Evolutionary conservation across 2,113 vertebrate species (phyloP).

Genomic region (Barnardius zonarius): DNA sequence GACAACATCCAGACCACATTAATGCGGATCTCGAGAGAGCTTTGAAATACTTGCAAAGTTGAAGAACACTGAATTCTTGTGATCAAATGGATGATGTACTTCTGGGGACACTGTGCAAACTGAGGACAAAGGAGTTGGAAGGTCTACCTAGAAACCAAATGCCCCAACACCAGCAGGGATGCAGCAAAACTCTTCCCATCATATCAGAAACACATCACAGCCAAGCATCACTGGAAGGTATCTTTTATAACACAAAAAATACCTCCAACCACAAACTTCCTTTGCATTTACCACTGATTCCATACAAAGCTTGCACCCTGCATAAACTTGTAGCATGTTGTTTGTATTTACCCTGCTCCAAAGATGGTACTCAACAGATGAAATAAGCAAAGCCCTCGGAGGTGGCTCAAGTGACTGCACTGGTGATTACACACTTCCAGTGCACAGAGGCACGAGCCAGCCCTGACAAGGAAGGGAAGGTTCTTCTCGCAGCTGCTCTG

Average conservation of each 20-base stretch:
- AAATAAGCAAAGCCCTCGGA: background rate
- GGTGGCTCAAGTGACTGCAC: background rate
- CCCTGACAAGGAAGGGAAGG: background rate
- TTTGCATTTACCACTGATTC: background rate
- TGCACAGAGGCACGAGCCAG: background rate
- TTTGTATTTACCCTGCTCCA: background rate
- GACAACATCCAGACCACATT: background rate
- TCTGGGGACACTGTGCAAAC: background rate
- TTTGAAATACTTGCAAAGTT: background rate
- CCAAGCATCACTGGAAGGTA: background rate
- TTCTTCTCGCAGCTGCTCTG: background rate
- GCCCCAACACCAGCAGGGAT: background rate
- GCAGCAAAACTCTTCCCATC: background rate
- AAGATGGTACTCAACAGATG: rapidly evolving
- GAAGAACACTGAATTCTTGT: background rate
- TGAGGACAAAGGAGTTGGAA: background rate
- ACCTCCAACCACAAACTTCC: background rate
- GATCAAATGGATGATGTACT: background rate
- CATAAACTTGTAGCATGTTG: too few species aligned
- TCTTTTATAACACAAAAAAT: background rate
- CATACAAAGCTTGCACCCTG: background rate
- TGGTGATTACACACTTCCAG: rapidly evolving
- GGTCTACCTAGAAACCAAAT: background rate
- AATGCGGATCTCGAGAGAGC: background rate
- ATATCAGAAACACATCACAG: rapidly evolving